A percentile compares a stretch with the other conserved stretches of the same genome.
Evolutionary conservation across 2,888 invertebrate genomes (phyloP).

Genomic region (Xestia ashworthii): DNA sequence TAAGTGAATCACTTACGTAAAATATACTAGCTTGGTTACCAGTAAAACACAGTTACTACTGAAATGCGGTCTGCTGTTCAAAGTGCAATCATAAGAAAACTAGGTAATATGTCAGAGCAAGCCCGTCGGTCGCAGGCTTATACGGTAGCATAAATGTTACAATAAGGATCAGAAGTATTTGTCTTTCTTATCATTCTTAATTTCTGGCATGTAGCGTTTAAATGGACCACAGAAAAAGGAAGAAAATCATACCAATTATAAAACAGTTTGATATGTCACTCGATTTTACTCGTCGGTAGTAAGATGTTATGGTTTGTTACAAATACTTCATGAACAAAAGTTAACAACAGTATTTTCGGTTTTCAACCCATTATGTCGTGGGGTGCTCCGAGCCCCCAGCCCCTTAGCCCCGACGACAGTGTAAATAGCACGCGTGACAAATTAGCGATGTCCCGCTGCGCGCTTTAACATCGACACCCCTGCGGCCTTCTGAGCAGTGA

Average conservation of each 20-base stretch:
- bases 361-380: constrained; percentile 32
- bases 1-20: not conserved
- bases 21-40: not conserved
- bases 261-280: not conserved
- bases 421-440: constrained; percentile 77
- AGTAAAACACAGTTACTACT: not conserved
- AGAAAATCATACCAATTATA: not conserved
- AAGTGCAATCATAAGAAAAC: not conserved
- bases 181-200: not conserved
- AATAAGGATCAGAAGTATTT: not conserved
- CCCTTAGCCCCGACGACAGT: constrained; percentile 50
- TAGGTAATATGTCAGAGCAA: not conserved
- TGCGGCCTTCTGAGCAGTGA: constrained; percentile 24
- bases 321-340: constrained; percentile 32
- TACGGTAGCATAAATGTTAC: not conserved
- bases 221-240: not conserved
- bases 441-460: constrained; percentile 79
- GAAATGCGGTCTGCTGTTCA: not conserved
- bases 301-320: not conserved
- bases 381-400: constrained; percentile 19
- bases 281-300: not conserved
- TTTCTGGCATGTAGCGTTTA: not conserved
- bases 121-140: not conserved
- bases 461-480: constrained; percentile 73
- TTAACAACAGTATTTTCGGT: constrained; percentile 41